Evolutionary conservation across 2,888 invertebrate species (phyloP), one percentile per base, ranked within the genome.

Genomic region (Thalpophila matura): DNA sequence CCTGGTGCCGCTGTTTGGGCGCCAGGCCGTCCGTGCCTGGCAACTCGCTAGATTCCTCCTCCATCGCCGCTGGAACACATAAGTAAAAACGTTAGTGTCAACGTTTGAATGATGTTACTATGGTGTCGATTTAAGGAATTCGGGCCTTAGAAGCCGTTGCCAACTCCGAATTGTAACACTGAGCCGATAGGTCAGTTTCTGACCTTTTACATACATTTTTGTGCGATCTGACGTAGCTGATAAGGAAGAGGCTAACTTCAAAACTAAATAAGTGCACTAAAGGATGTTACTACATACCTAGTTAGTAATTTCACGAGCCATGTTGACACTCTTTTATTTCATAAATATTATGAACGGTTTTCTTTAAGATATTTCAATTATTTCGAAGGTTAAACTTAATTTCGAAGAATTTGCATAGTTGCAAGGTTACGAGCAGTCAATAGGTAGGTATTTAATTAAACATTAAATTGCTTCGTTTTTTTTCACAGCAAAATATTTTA

Each of bases 1-100:
- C 97, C 95, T 99, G 99, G 95, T 99, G 99, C 86, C 98, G 97
- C 94, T 99, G 98, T 91, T 98, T 98, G 80, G 97, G 96, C 88
- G 96, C 96, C 86, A 98, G 95, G 82, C 96, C 96, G 93, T 96
- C 96, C 85, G 95, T 94, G 85, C 93, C 96, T 79, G 95, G 96
- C 88, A 94, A 89, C 80, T 95, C 96, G 87, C 91, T 95, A 94
- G 91, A 94, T 91, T 97, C 97, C 89, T 94, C 94, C 92, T 97
- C 97, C 94, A 97, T 96, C 89, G 96, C 96, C 94, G 95, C 97
- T 96, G 92, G 69, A 91, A 92, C 49, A 68, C 60, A 55, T 38
- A 58, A 68, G 57, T 51, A 31, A 45, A 29, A 43, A 46, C 14
- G 31, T 75, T 49, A 71, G 1, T 33, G 12, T 18, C 12, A 0